Evolutionary conservation across 2,888 invertebrate species (phyloP).

Genomic region (Nemotelus nigrinus): DNA sequence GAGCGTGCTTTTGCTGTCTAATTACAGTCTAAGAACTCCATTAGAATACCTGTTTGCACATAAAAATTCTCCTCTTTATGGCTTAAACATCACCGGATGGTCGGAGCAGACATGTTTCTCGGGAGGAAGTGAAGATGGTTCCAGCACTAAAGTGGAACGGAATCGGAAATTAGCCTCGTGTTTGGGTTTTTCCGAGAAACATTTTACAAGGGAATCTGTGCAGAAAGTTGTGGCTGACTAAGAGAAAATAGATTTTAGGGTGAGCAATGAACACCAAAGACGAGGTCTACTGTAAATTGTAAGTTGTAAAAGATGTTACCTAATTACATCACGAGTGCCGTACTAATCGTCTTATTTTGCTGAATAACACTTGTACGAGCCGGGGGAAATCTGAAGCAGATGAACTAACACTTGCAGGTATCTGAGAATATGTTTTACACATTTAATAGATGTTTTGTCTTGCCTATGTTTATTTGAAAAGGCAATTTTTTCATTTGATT

Average conservation of each 20-base stretch:
- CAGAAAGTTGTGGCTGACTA: background rate
- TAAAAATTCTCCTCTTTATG: constrained; percentile 32
- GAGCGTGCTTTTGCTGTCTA: constrained; percentile 36
- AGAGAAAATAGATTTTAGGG: background rate
- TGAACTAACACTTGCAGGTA: constrained; percentile 23
- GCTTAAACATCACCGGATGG: background rate
- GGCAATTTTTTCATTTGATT: background rate
- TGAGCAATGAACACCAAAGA: background rate
- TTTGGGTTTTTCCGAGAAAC: background rate
- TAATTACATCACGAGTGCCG: constrained; percentile 40
- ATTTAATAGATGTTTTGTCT: constrained; percentile 35
- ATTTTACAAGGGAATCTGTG: background rate
- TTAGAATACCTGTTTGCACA: constrained; percentile 39
- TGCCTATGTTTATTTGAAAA: constrained; percentile 12
- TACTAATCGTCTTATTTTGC: constrained; percentile 39
- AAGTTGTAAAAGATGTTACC: constrained; percentile 41
- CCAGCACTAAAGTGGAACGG: background rate
- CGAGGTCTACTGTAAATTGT: constrained; percentile 15
- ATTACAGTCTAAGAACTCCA: constrained; percentile 42
- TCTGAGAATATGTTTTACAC: constrained; percentile 34
- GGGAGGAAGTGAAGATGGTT: background rate
- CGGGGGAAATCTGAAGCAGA: constrained; percentile 1
- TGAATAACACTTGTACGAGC: constrained; percentile 12
- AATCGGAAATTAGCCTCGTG: constrained; percentile 9
- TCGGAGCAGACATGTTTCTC: too few relatives aligned